These are phyloP conservation scores for Lordiphosa mommai DNA, from an alignment of 1,140 invertebrate species.

Conservation along the genomic window DNA sequence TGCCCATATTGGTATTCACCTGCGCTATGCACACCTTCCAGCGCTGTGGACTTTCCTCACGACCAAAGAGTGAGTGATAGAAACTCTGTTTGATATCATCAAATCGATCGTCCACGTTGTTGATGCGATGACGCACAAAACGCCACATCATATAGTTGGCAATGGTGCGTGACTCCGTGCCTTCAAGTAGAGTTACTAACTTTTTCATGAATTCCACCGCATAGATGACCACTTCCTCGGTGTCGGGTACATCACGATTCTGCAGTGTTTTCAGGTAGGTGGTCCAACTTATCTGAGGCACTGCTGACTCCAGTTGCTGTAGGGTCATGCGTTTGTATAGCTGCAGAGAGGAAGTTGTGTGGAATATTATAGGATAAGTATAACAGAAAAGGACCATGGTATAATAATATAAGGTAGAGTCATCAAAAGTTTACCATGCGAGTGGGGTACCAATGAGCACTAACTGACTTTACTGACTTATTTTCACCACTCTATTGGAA, in stretches of 20 bases:
- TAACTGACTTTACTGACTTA: too few relatives aligned
- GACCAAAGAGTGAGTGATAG: constrained; percentile 84
- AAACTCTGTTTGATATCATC: constrained; percentile 86
- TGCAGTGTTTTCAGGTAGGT: constrained; percentile 87
- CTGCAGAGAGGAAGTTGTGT: constrained; percentile 5
- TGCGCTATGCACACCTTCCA: constrained; percentile 91
- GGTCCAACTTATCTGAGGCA: constrained; percentile 90
- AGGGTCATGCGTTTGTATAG: constrained; percentile 90
- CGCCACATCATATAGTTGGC: constrained; percentile 91
- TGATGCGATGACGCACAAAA: constrained; percentile 91
- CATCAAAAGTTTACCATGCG: too few relatives aligned
- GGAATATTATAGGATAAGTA: too few relatives aligned
- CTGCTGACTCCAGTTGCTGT: constrained; percentile 83
- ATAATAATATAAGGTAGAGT: too few relatives aligned
- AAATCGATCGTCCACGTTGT: constrained; percentile 91
- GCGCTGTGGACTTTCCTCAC: constrained; percentile 92
- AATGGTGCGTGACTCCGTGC: constrained; percentile 80
- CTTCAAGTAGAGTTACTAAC: constrained; percentile 79
- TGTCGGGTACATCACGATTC: constrained; percentile 85
- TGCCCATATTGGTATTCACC: constrained; percentile 94
- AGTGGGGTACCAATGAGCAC: too few relatives aligned
- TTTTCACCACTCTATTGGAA: too few relatives aligned
- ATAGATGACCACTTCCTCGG: constrained; percentile 79
- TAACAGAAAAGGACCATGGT: too few relatives aligned
- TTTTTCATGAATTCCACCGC: constrained; percentile 80